phyloP scores from a whole-genome alignment of 64 coral and sea anemone species.

The Acropora tenuis region DNA sequence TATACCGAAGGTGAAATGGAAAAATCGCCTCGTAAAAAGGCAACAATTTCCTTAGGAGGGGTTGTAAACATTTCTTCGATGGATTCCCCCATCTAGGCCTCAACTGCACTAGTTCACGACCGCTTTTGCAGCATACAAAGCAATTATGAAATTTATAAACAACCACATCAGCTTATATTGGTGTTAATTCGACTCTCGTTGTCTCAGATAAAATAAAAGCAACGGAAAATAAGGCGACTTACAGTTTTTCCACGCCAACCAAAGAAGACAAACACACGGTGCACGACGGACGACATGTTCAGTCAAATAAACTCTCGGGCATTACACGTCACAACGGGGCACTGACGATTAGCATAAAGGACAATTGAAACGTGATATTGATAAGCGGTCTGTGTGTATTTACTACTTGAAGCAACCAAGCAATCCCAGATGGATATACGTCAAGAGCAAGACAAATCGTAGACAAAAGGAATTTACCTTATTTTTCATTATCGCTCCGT shows the following conservation, averaged over 20 bases:
- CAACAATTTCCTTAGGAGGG: no score
- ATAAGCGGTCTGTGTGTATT: neutral
- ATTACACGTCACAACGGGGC: neutral
- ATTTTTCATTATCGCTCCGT: no score
- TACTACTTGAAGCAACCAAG: neutral
- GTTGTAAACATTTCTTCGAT: no score
- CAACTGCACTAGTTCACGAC: neutral
- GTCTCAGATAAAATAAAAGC: neutral
- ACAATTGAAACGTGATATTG: neutral
- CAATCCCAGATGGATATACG: neutral
- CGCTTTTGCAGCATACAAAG: neutral
- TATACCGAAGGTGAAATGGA: no score
- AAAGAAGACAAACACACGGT: conserved; percentile 29
- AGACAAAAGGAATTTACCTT: no score
- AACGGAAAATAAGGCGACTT: neutral
- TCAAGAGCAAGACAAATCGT: neutral
- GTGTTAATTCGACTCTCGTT: neutral
- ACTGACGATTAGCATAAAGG: neutral
- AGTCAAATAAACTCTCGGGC: neutral
- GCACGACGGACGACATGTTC: neutral
- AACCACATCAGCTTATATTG: neutral
- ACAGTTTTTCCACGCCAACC: conserved; percentile 2
- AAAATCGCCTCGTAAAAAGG: no score
- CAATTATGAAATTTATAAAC: neutral
- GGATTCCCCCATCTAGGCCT: no score